Percentiles rank a stretch among this genome's conserved stretches.
Evolutionary conservation across 2,797 vertebrate genomes (phyloP).

Genomic region (Acropternis orthonyx): DNA sequence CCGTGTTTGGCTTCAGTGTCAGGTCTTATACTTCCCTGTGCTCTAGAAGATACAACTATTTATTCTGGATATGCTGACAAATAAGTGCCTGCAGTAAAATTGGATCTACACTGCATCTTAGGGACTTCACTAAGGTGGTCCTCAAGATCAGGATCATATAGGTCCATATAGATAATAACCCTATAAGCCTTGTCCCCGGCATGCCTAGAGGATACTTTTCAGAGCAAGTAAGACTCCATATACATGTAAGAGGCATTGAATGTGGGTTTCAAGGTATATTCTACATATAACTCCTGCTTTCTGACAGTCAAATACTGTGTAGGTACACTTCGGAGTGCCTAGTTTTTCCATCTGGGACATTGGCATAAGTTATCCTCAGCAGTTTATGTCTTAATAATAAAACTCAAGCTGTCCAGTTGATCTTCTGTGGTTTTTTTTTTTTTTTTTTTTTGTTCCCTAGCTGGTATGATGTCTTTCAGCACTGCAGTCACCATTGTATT

Average conservation of each 20-base stretch:
- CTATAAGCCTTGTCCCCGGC: neutral
- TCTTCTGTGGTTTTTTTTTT: too few relatives aligned
- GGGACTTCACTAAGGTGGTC: neutral
- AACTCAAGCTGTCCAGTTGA: neutral
- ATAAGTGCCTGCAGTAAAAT: neutral
- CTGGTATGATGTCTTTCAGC: neutral
- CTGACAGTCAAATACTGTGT: neutral
- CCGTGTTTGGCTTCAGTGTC: accelerated
- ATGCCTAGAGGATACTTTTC: neutral
- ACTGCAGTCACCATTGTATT: neutral
- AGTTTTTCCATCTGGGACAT: neutral
- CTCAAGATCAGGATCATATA: neutral
- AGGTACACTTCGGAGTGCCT: neutral
- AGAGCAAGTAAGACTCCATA: neutral
- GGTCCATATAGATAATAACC: neutral
- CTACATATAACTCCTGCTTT: neutral
- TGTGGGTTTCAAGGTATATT: neutral
- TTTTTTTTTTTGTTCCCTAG: accelerated
- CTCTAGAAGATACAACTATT: neutral
- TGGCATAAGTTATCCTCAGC: neutral
- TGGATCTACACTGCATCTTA: neutral
- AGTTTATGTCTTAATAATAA: neutral
- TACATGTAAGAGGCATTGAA: neutral
- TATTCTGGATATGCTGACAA: neutral
- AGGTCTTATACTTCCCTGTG: neutral